Evolutionary conservation across 2,797 vertebrate species (phyloP), one percentile per base, ranked within the genome.

Genomic region (Pteronotus mesoamericanus): DNA sequence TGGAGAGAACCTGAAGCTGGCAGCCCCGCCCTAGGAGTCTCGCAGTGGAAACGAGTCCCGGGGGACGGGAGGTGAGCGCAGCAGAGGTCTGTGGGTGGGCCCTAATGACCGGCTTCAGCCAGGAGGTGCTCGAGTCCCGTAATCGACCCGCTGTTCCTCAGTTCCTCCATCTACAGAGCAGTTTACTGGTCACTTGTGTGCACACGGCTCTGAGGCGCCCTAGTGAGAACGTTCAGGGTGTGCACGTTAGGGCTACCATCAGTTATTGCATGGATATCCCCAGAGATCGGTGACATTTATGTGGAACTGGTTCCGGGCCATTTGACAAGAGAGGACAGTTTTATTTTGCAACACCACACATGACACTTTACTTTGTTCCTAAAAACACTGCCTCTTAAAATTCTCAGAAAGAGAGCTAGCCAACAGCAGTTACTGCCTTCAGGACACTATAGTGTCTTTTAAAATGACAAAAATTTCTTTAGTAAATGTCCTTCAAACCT

Each of bases 361-460:
- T 2, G 34, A 82, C 26, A 22, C 64, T 69, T 82, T 42, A 46
- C 34, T 91, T 55, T 59, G 8, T 10, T 68, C 37, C 72, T 90
- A 39, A 87, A 94, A 79, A 57, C 39, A 46, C 2, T n/a, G 32
- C 57, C 48, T 77, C 94, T 91, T 55, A 21, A 82, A 77, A 48
- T 46, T 37, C 32, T 91, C 71, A 19, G 18, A 42, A 7, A 86
- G 37, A 82, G 57, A 79, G 87, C 74, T 0, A 89, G 85, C 82
- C 61, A 77, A 64, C 3, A 37, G 51, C 26, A 95, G 78, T 48
- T 59, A 85, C 29, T 79, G 69, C 77, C 71, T 87, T 84, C 9
- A 14, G 93, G 77, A 94, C 6, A 53, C 24, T 75, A 7, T 12
- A 68, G 10, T 2, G 79, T 64, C 53, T 79, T 72, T 78, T 88